A percentile compares a stretch with the other conserved stretches of the same genome.
Conservation (phyloP, 2,113 vertebrate genomes). For the Phylloscopus trochilus region DNA sequence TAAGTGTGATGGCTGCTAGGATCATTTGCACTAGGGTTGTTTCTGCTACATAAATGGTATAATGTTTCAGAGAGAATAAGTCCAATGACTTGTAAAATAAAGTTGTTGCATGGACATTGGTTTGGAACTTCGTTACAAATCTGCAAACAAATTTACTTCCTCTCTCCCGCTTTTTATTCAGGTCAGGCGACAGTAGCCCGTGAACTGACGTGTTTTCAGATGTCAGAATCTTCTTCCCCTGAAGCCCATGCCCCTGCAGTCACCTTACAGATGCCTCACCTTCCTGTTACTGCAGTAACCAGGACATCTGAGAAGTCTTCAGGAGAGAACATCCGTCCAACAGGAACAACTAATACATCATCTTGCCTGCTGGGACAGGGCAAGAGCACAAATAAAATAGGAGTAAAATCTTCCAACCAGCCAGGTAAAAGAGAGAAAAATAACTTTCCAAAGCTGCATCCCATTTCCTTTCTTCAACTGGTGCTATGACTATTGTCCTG, state of each 20-base stretch:
- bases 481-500: not conserved
- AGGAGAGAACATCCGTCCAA: slow-evolving; percentile 55
- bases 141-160: not conserved
- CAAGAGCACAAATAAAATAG: slow-evolving; percentile 50
- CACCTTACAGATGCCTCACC: slow-evolving; percentile 80
- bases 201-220: not conserved
- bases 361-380: slow-evolving; percentile 48
- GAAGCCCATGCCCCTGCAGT: slow-evolving; percentile 78
- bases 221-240: slow-evolving; percentile 16
- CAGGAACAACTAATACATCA: slow-evolving; percentile 61
- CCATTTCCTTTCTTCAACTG: not conserved
- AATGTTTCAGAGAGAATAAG: not conserved
- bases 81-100: not conserved
- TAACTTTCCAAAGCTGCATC: not conserved
- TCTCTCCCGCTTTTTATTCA: not conserved
- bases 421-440: slow-evolving; percentile 70
- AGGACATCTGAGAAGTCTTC: slow-evolving; percentile 72
- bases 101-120: not conserved
- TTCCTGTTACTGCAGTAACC: slow-evolving; percentile 82
- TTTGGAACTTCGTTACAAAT: not conserved
- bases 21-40: not conserved
- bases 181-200: not conserved
- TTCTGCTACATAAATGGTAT: not conserved
- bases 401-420: slow-evolving; percentile 71
- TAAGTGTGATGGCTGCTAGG: not conserved